Evolutionary conservation across 2,113 vertebrate species (phyloP).

Genomic region (Saguinus imperator): DNA sequence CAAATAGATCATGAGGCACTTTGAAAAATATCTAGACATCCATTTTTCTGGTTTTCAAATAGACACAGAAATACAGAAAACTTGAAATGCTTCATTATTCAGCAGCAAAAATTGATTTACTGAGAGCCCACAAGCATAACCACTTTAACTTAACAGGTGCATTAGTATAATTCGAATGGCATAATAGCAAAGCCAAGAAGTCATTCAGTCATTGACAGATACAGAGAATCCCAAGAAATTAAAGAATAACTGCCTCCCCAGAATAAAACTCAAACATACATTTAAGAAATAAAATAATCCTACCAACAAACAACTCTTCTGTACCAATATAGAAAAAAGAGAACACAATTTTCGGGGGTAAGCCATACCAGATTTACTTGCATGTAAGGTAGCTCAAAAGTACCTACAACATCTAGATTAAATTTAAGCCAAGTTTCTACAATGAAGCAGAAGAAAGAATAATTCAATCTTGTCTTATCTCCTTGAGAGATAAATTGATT

Average conservation of each 20-base stretch:
- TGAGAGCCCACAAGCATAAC: constrained; percentile 43
- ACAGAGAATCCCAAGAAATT: constrained; percentile 60
- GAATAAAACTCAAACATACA: constrained; percentile 47
- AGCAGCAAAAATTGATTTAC: constrained; percentile 64
- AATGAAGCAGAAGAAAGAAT: constrained; percentile 17
- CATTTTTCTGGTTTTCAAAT: constrained; percentile 58
- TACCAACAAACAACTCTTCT: not conserved
- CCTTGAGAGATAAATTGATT: constrained; percentile 19
- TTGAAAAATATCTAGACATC: constrained; percentile 46
- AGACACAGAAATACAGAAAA: constrained; percentile 61
- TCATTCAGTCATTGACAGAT: constrained; percentile 54
- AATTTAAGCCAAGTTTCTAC: constrained; percentile 9
- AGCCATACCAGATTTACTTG: not conserved
- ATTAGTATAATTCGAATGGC: constrained; percentile 69
- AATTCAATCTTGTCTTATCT: constrained; percentile 20
- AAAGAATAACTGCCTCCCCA: constrained; percentile 31
- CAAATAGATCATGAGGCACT: constrained; percentile 5
- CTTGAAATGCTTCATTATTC: constrained; percentile 63
- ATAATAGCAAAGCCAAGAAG: constrained; percentile 55
- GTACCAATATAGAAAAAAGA: not conserved
- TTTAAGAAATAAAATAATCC: constrained; percentile 51
- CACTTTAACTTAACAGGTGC: constrained; percentile 66
- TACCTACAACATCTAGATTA: not conserved
- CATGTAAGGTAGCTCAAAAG: not conserved
- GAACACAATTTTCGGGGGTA: not conserved